Evolutionary conservation across 2,888 invertebrate genomes (phyloP), one percentile per base, ranked within the genome.

Genomic region (Chalcosyrphus nemorum): DNA sequence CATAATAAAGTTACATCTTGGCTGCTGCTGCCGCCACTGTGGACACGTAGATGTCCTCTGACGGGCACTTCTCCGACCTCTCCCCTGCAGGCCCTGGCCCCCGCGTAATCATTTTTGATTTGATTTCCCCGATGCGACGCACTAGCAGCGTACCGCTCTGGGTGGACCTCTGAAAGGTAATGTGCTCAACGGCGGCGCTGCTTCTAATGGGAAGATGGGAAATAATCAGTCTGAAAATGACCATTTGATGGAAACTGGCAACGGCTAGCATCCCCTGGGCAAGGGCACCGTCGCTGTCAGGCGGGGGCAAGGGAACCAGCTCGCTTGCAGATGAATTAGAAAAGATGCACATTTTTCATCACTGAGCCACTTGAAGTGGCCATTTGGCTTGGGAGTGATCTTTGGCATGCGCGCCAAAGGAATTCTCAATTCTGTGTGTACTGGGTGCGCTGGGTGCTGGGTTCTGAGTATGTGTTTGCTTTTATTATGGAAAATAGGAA

Each of bases 181-280:
- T 68, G 72, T 56, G 76, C 57, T 45, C 71, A 54, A 72, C 72
- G 43, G 77, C 72, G 43, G 19, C 66, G 70, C 80, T 78, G 68
- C 45, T 80, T 84, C 80, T 84, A 80, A 84, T 84, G 80, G n/a
- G 80, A 75, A 65, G 57, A 75, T 75, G 45, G 59, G 57, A 80
- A 78, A 80, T 84, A 84, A 84, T 84, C 84, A 84, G 74, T 70
- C 52, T 84, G 84, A 70, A 84, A 84, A 84, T 84, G 74, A 80
- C 80, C 80, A 75, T 84, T 84, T 84, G 80, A 80, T 84, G 70
- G 84, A 80, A 70, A 52, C 74, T 66, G 77, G 77, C 82, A 63
- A 47, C 63, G 52, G 41, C 17, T 41, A n/a, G 9, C 24, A 72
- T 63, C 74, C 80, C 70, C 57, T 74, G 70, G 74, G 52, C 70